Percentiles rank a stretch among this genome's conserved stretches.
These are phyloP conservation scores for Fundulus diaphanus DNA, from an alignment of 2,797 vertebrate genomes.

Conservation along the genomic window DNA sequence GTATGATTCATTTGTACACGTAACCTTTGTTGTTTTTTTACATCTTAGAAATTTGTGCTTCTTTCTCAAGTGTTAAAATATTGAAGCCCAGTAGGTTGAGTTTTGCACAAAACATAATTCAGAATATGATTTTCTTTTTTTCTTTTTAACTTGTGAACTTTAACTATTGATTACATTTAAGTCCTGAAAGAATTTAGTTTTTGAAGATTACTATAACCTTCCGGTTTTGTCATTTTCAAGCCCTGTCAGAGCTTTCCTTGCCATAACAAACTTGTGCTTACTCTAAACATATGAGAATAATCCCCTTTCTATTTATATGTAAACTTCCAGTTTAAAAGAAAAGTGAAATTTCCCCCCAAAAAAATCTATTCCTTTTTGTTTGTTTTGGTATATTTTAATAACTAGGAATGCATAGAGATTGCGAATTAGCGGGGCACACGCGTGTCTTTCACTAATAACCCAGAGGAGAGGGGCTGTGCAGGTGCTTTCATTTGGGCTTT, in stretches of 20 bases:
- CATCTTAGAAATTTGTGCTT: background rate
- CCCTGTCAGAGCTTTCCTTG: background rate
- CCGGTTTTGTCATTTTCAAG: background rate
- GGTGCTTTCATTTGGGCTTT: conserved; percentile 28
- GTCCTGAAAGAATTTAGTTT: background rate
- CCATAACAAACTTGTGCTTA: background rate
- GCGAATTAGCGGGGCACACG: conserved; percentile 1
- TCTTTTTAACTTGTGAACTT: background rate
- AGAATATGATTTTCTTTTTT: too few relatives aligned
- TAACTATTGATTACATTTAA: background rate
- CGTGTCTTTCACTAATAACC: conserved; percentile 15
- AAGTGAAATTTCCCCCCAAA: too few relatives aligned
- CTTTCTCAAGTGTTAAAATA: too few relatives aligned
- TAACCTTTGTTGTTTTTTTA: background rate
- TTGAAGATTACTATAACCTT: background rate
- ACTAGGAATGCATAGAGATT: background rate
- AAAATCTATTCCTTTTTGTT: background rate
- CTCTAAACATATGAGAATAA: background rate
- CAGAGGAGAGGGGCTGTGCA: conserved; percentile 14
- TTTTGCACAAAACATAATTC: background rate
- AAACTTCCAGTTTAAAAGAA: background rate
- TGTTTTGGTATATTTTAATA: background rate
- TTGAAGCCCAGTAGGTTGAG: too few relatives aligned
- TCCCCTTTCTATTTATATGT: background rate
- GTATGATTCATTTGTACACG: background rate